Conservation (phyloP, 2,797 vertebrate genomes). For the Falco novaeseelandiae region DNA sequence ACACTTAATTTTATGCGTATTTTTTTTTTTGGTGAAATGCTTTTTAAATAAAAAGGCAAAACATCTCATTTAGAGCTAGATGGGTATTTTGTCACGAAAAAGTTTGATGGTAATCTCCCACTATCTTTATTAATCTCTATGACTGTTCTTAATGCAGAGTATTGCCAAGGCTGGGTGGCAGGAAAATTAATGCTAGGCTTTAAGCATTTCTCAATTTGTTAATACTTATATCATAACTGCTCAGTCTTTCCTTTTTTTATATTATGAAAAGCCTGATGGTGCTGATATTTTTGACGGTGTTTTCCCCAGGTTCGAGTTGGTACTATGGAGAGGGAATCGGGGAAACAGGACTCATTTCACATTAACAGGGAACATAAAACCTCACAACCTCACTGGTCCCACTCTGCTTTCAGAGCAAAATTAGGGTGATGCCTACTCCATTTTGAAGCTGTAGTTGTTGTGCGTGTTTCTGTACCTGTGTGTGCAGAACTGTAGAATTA, state of each 20-base stretch:
- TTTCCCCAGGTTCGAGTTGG: neutral
- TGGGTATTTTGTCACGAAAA: neutral
- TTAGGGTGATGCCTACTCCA: neutral
- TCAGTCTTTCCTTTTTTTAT: conserved; percentile 4
- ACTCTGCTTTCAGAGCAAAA: neutral
- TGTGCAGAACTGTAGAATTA: neutral
- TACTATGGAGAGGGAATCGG: neutral
- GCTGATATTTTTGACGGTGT: neutral
- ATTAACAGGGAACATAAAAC: neutral
- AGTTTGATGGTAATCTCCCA: neutral
- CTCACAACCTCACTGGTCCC: neutral
- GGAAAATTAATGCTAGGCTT: conserved; percentile 27
- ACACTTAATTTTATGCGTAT: neutral
- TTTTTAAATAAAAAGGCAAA: neutral
- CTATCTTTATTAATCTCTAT: neutral
- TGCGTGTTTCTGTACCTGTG: neutral
- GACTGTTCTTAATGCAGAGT: neutral
- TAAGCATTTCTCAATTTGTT: conserved; percentile 33
- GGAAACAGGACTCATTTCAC: neutral
- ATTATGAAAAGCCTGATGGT: neutral
- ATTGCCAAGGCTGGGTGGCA: neutral
- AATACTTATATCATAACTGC: conserved; percentile 6
- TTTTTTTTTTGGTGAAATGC: neutral
- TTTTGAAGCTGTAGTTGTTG: neutral
- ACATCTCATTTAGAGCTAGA: neutral